Evolutionary conservation across 2,888 invertebrate genomes (phyloP).

Genomic region (Drosophila maculinotata): DNA sequence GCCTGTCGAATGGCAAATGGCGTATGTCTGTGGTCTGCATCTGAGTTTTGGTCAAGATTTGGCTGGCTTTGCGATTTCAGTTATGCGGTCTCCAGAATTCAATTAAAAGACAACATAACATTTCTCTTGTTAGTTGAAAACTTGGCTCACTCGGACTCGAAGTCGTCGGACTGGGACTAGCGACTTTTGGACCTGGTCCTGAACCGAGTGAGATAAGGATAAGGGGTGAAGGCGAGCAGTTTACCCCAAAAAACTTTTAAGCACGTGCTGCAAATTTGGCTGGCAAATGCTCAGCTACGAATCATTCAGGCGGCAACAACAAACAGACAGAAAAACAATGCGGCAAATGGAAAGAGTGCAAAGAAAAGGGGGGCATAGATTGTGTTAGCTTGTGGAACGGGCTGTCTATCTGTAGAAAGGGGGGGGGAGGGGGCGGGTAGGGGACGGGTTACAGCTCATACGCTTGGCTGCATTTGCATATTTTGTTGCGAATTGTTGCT

Average conservation of each 20-base stretch:
- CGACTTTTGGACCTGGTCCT: conserved; percentile 22
- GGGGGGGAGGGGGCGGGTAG: background rate
- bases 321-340: conserved; percentile 74
- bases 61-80: conserved; percentile 77
- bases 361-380: background rate
- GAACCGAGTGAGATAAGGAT: conserved; percentile 53
- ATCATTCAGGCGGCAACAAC: conserved; percentile 72
- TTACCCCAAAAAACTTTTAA: conserved; percentile 35
- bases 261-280: conserved; percentile 77
- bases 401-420: background rate
- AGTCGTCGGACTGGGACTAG: no score
- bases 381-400: conserved; percentile 11
- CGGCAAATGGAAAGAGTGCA: conserved; percentile 53
- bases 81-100: conserved; percentile 76
- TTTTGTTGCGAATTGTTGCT: conserved; percentile 77
- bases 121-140: conserved; percentile 51
- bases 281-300: conserved; percentile 62
- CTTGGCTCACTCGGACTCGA: conserved; percentile 25
- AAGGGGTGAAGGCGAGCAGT: conserved; percentile 25
- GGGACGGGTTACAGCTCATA: conserved; percentile 40
- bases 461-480: conserved; percentile 78
- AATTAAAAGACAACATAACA: conserved; percentile 79
- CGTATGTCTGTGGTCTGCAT: conserved; percentile 37
- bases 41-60: conserved; percentile 65
- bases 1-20: conserved; percentile 72